Conservation (phyloP, 2,888 invertebrate species). For the Linnaemya vulpina region DNA sequence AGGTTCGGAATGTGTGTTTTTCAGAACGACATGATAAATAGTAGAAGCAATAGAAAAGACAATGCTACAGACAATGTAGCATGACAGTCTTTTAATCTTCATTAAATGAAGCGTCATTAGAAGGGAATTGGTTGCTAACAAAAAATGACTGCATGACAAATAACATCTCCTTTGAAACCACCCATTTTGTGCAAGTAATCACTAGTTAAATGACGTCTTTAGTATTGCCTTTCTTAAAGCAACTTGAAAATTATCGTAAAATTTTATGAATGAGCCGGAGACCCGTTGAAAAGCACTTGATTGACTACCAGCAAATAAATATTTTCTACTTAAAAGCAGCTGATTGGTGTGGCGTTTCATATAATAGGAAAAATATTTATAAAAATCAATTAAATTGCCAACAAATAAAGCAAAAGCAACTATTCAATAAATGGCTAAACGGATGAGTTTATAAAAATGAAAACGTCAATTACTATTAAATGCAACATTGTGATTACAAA, state of each 20-base stretch:
- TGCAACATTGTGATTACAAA: constrained; percentile 58
- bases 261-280: constrained; percentile 63
- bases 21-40: no score
- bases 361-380: constrained; percentile 32
- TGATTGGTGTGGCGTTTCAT: constrained; percentile 52
- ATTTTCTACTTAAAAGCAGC: constrained; percentile 49
- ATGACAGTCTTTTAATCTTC: no score
- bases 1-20: no score
- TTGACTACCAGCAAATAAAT: constrained; percentile 42
- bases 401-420: constrained; percentile 15
- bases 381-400: constrained; percentile 43
- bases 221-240: constrained; percentile 13
- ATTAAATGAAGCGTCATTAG: no score
- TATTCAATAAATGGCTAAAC: constrained; percentile 4
- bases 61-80: no score
- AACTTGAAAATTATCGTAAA: constrained; percentile 47
- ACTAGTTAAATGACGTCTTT: constrained; percentile 29
- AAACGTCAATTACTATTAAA: constrained; percentile 19
- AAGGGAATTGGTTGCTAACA: neutral
- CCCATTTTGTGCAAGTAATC: neutral
- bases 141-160: neutral
- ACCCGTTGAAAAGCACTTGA: constrained; percentile 45
- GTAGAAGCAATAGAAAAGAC: no score
- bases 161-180: neutral
- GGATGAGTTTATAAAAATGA: constrained; percentile 14